Percentiles rank a stretch among this genome's conserved stretches.
Evolutionary conservation across 2,888 invertebrate genomes (phyloP).

Genomic region (Pammene fasciana): DNA sequence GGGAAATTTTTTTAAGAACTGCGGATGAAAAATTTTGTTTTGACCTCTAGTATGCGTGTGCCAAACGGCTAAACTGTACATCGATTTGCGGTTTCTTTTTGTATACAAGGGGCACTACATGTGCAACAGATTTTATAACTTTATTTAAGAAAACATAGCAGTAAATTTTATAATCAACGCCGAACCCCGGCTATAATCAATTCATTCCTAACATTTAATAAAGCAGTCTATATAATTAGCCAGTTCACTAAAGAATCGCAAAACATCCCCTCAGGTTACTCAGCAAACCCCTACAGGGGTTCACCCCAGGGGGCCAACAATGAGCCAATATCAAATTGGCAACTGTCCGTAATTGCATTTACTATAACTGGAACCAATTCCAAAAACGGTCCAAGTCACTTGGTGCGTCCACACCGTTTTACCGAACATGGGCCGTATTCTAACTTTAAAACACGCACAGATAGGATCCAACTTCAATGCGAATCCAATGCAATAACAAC

Average conservation of each 20-base stretch:
- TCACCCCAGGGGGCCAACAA: slow-evolving; percentile 56
- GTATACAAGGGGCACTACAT: too few species aligned
- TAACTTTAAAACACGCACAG: too few species aligned
- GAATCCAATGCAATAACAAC: too few species aligned
- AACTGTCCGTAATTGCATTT: slow-evolving; percentile 68
- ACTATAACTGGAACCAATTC: slow-evolving; percentile 48
- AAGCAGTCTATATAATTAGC: slow-evolving; percentile 32
- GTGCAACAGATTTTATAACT: too few species aligned
- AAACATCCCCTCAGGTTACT: slow-evolving; percentile 29
- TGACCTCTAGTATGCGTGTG: too few species aligned
- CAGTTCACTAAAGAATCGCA: slow-evolving; percentile 29
- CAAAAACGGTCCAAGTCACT: slow-evolving; percentile 44
- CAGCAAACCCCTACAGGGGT: slow-evolving; percentile 45
- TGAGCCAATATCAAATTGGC: slow-evolving; percentile 68
- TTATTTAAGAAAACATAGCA: not conserved
- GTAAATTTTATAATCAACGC: not conserved
- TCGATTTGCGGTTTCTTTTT: too few species aligned
- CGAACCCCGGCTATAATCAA: slow-evolving; percentile 10
- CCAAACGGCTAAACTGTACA: too few species aligned
- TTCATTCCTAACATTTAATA: slow-evolving; percentile 22
- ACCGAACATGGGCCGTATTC: too few species aligned
- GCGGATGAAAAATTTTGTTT: too few species aligned
- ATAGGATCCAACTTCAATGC: too few species aligned
- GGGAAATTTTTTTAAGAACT: too few species aligned
- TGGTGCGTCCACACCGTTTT: slow-evolving; percentile 30